Conservation (phyloP, 2,113 vertebrate species). For the Pelecanoides urinatrix region DNA sequence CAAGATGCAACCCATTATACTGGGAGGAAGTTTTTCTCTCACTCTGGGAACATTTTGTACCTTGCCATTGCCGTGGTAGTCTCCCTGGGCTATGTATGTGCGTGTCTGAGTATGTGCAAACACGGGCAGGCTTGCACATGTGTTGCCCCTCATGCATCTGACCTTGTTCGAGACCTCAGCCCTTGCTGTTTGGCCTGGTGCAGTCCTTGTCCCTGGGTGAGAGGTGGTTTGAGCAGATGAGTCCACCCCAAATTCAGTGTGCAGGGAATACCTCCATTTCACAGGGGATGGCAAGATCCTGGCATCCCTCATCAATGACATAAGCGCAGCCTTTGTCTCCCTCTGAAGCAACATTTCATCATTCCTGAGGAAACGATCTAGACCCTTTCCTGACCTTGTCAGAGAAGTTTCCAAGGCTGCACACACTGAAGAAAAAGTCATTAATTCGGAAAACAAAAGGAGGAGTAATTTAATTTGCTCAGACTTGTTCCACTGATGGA, state of each 20-base stretch:
- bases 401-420: neutral
- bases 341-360: neutral
- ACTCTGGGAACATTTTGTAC: neutral
- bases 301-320: neutral
- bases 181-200: neutral
- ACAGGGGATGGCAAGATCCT: neutral
- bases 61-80: neutral
- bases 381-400: neutral
- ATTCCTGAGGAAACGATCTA: neutral
- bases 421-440: neutral
- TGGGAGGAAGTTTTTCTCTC: neutral
- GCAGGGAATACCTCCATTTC: neutral
- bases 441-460: constrained; percentile 56
- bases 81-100: neutral
- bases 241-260: neutral
- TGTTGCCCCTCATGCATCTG: neutral
- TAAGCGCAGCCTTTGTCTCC: neutral
- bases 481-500: constrained; percentile 23
- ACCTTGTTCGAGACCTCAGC: neutral
- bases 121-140: neutral
- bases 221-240: neutral
- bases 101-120: neutral
- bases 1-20: neutral
- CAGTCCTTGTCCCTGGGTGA: neutral
- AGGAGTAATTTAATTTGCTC: constrained; percentile 64